These are phyloP conservation scores for Crossaster papposus DNA, from an alignment of 53 echinoderm and acorn worm genomes.

Conservation along the genomic window DNA sequence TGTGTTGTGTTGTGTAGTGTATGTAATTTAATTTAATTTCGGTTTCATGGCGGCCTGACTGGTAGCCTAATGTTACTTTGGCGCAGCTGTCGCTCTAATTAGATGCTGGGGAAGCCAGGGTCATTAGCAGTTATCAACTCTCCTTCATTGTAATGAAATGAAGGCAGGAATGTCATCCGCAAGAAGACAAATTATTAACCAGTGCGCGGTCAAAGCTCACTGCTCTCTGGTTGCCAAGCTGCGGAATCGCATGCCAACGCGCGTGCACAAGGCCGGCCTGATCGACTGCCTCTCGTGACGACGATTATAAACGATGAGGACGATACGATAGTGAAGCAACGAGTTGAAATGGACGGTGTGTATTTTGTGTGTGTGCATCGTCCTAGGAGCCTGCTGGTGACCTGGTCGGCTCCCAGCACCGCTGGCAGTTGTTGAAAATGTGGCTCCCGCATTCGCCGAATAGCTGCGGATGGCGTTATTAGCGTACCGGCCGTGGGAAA, in stretches of 20 bases:
- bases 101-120: constrained; percentile 31
- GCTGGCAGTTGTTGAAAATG: constrained; percentile 49
- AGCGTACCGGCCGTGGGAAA: constrained; percentile 37
- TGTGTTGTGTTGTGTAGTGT: too few species aligned
- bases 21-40: constrained; percentile 45
- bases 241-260: constrained; percentile 18
- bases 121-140: constrained; percentile 38
- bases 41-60: constrained; percentile 28
- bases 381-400: constrained; percentile 12
- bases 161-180: constrained; percentile 23
- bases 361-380: constrained; percentile 34
- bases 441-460: constrained; percentile 48
- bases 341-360: neutral
- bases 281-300: neutral
- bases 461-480: constrained; percentile 46
- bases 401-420: constrained; percentile 41
- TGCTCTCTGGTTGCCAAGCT: neutral
- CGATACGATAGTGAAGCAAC: neutral
- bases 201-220: constrained; percentile 7
- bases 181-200: too few species aligned
- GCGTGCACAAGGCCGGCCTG: constrained; percentile 6
- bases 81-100: constrained; percentile 57
- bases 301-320: too few species aligned
- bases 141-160: constrained; percentile 50
- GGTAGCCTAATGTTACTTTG: constrained; percentile 38